phyloP scores from a whole-genome alignment of 2,888 invertebrate species.

The Ophion slaviceki region DNA sequence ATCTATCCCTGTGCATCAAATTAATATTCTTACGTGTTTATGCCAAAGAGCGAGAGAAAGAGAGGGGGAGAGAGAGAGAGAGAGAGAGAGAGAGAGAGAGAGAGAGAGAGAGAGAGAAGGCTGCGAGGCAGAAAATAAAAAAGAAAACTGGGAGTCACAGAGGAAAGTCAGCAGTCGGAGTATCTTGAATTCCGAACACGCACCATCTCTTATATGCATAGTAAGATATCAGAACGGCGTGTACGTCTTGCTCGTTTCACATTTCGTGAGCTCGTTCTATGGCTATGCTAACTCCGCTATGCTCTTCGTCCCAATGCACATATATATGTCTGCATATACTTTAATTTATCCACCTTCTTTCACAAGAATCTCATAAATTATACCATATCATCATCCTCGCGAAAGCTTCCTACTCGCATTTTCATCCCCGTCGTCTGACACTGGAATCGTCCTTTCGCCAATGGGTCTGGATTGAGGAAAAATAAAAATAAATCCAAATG shows the following conservation, averaged over 20 bases:
- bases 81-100: too few species aligned
- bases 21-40: too few species aligned
- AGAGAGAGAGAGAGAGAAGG: neutral
- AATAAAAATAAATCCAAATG: neutral
- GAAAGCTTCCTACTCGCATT: slow-evolving; percentile 42
- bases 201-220: slow-evolving; percentile 52
- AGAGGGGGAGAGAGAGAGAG: too few species aligned
- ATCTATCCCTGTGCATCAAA: too few species aligned
- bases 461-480: neutral
- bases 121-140: neutral
- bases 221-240: slow-evolving; percentile 40
- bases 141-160: neutral
- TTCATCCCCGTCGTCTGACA: slow-evolving; percentile 13
- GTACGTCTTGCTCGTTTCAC: slow-evolving; percentile 44
- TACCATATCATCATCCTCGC: slow-evolving; percentile 15
- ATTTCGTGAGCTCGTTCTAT: slow-evolving; percentile 20
- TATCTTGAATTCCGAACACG: slow-evolving; percentile 56
- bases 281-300: slow-evolving; percentile 14
- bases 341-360: slow-evolving; percentile 35
- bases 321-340: slow-evolving; percentile 1
- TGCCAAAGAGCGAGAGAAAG: too few species aligned
- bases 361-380: slow-evolving; percentile 51
- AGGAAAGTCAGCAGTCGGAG: slow-evolving; percentile 6
- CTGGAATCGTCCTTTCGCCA: slow-evolving; percentile 1
- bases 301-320: slow-evolving; percentile 6